Base-by-base conservation (phyloP, 2,888 invertebrate genomes). In the Drosophila affinis region DNA sequence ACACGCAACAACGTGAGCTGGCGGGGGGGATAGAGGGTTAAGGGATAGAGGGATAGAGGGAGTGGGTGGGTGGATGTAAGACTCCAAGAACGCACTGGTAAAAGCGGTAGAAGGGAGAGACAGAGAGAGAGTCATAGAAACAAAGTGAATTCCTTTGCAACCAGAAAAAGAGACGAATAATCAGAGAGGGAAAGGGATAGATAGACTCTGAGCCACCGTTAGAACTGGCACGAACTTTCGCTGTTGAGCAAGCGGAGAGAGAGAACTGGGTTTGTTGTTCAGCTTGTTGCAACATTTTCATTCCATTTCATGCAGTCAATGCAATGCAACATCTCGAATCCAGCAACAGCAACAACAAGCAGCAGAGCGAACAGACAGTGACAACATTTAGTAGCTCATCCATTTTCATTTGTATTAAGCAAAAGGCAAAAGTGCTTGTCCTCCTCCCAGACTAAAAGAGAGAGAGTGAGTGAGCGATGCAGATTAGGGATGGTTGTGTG, bases 321-420 rank as follows among this genome's bases (percentile, higher is more conserved):
- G 81, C 72, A 62, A 62, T 60, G 62, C 65, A 67, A 56, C 67
- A 51, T 64, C 56, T 62, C 73, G 61, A 73, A 70, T 63, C 60
- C 72, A 61, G 56, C 70, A 60, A 59, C 62, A 47, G 54, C 72
- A 61, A 53, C 60, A 60, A 21, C 21, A 21, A 21, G 21, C 3
- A 47, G 67, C 67, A 29, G 2, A 29, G 29, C 29, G n/a, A 39
- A n/a, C 7, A 39, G 39, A 39, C 75, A 72, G 65, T 72, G 87
- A 72, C 77, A 83, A 78, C 87, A 88, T 82, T 87, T 85, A 76
- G 83, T 87, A 81, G 77, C 87, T 81, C 88, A 87, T 87, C 88
- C 85, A 87, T 87, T 87, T 87, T 87, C 87, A 88, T 87, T 87
- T 87, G 84, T 86, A 79, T 79, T 84, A 75, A 79, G 83, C 83